Base-by-base conservation (phyloP, 2,113 vertebrate species). In the Pteropus alecto region DNA sequence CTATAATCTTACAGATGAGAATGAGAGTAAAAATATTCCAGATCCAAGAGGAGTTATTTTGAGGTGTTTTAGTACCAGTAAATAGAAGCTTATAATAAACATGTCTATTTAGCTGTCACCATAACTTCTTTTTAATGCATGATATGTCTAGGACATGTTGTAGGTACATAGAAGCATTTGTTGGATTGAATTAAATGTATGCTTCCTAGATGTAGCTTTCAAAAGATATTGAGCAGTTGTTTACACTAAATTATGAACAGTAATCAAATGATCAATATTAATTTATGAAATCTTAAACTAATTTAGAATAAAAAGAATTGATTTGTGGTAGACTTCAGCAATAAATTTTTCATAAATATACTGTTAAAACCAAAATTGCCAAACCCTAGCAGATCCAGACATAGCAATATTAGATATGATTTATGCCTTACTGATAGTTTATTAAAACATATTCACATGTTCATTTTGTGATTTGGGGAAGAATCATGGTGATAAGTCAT, bases 251-350 rank as follows among this genome's bases (percentile, higher is more conserved):
- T 95, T 89, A 87, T 79, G 93, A 81, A 51, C 21, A 93, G 46
- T 84, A 86, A 73, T 86, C 67, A 96, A 41, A 86, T 78, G 56
- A 91, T 81, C 43, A 95, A 4, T 87, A 71, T 87, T 96, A 86
- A 94, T 94, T 93, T 95, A 83, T 91, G 77, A 90, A 95, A 92
- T 87, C 18, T 56, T 79, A 92, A 95, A 30, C 74, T 65, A 94
- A 65, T 79, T 96, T 90, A 87, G 43, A 93, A 79, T 93, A 84
- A 89, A 78, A 92, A 51, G 9, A 81, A 93, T 93, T 88, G 95
- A 90, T 92, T 81, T 63, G n/a, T 96, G 46, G 68, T 90, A 79
- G 65, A 89, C 71, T 83, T 81, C 26, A 90, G 71, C 73, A 74
- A 4, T 93, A 71, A 78, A 58, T 83, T 96, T 92, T 96, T 30